A percentile compares a stretch with the other conserved stretches of the same genome.
These are phyloP conservation scores for Plemyria rubiginata DNA, from an alignment of 2,888 invertebrate genomes.

Conservation along the genomic window DNA sequence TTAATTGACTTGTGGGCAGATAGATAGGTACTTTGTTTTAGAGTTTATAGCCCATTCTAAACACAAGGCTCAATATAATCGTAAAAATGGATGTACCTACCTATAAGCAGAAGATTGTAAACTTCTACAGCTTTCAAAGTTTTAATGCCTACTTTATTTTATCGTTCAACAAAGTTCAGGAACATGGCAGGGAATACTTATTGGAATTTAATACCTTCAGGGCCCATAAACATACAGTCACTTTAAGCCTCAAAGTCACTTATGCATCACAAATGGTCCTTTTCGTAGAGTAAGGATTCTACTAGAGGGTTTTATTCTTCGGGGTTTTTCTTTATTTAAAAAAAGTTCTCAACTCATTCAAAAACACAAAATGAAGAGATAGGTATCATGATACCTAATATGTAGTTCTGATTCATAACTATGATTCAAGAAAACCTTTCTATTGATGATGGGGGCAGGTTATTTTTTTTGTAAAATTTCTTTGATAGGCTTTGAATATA, in stretches of 20 bases:
- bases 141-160: constrained; percentile 34
- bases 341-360: no score
- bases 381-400: no score
- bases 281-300: constrained; percentile 10
- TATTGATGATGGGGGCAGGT: no score
- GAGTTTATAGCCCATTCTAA: constrained; percentile 8
- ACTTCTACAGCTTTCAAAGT: constrained; percentile 26
- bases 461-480: no score
- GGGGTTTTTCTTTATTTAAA: no score
- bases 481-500: no score
- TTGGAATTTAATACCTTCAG: constrained; percentile 31
- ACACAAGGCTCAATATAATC: constrained; percentile 18
- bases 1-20: neutral
- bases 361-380: no score
- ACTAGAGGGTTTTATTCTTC: no score
- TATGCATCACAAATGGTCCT: constrained; percentile 28
- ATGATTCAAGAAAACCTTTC: no score
- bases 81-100: constrained; percentile 25
- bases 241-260: constrained; percentile 28
- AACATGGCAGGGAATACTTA: constrained; percentile 29
- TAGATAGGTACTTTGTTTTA: neutral
- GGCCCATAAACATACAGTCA: constrained; percentile 28
- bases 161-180: constrained; percentile 33
- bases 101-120: constrained; percentile 14
- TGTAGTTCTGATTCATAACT: no score